Conservation (phyloP, 2,888 invertebrate genomes). For the Lithophane leautieri region DNA sequence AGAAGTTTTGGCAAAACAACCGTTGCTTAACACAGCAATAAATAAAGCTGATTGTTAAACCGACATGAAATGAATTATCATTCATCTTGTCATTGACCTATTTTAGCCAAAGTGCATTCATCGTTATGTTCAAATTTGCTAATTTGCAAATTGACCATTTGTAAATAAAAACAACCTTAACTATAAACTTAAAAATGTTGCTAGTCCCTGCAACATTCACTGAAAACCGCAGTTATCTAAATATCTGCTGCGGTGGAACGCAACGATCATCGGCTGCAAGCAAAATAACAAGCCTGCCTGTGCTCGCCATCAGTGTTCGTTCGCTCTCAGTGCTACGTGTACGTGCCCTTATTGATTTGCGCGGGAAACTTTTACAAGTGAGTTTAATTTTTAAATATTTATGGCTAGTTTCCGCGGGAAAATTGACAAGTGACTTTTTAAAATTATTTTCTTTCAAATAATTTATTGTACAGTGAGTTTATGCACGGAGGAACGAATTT, state of each 20-base stretch:
- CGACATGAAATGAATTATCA: not conserved
- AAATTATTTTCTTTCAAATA: not conserved
- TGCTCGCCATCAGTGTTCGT: constrained; percentile 69
- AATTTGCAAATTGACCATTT: not conserved
- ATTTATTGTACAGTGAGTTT: constrained; percentile 18
- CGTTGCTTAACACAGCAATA: not conserved
- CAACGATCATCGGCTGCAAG: constrained; percentile 67
- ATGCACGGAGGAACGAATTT: too few species aligned
- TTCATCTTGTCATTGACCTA: too few species aligned
- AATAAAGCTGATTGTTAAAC: not conserved
- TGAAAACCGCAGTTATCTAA: constrained; percentile 71
- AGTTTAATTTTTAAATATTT: constrained; percentile 56
- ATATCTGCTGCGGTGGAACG: constrained; percentile 54
- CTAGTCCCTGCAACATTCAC: constrained; percentile 68
- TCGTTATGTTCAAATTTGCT: not conserved
- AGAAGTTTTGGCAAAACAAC: not conserved
- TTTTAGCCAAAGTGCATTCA: not conserved
- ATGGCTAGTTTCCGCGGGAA: constrained; percentile 15
- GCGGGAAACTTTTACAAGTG: constrained; percentile 66
- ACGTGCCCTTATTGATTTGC: constrained; percentile 66
- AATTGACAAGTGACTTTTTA: constrained; percentile 17
- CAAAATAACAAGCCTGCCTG: constrained; percentile 71
- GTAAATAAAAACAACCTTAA: not conserved
- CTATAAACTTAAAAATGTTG: constrained; percentile 68
- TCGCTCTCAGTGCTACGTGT: constrained; percentile 67